Evolutionary conservation across 2,113 vertebrate species (phyloP).

Genomic region (Rhabdornis inornatus): DNA sequence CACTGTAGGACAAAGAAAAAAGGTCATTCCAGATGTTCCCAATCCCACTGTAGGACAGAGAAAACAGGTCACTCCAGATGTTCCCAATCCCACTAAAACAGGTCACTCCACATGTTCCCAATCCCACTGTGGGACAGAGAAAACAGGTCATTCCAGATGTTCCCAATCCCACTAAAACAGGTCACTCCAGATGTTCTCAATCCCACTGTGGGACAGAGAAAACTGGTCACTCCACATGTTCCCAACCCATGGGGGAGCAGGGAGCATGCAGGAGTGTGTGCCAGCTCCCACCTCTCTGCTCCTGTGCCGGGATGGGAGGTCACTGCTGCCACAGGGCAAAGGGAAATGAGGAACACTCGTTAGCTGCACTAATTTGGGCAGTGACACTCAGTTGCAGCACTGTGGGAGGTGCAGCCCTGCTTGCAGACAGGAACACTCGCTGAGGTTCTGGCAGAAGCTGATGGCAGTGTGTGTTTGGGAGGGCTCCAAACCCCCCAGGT

Average conservation of each 20-base stretch:
- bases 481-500: background rate
- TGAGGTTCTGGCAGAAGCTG: background rate
- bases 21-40: background rate
- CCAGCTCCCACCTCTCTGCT: background rate
- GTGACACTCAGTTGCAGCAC: background rate
- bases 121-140: no score
- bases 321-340: background rate
- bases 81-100: background rate
- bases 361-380: background rate
- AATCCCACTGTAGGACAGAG: no score
- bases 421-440: fast-evolving
- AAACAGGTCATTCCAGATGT: no score
- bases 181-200: background rate
- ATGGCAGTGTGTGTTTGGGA: background rate
- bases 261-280: no score
- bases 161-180: fast-evolving
- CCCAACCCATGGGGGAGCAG: fast-evolving
- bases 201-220: no score
- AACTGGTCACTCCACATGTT: no score
- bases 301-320: background rate
- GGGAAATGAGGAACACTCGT: background rate
- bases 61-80: no score
- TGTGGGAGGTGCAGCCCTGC: background rate
- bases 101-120: no score
- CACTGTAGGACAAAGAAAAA: no score